Conservation (phyloP, 1,140 invertebrate genomes). For the Tigriopus japonicus region DNA sequence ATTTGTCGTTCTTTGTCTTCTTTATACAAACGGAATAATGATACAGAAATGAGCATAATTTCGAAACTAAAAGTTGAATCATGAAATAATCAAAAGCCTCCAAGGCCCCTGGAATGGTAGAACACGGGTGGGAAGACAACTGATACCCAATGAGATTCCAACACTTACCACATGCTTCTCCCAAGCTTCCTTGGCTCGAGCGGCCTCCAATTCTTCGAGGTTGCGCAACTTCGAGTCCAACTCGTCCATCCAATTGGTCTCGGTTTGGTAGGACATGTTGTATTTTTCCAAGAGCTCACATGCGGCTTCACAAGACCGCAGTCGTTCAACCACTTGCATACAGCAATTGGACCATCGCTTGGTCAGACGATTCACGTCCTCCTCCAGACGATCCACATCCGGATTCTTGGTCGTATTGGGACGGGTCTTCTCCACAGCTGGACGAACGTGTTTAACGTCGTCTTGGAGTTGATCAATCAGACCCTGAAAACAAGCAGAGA, state of each 20-base stretch:
- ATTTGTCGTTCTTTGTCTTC: no score
- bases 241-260: slow-evolving; percentile 68
- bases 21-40: no score
- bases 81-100: no score
- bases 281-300: slow-evolving; percentile 68
- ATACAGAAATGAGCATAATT: no score
- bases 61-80: no score
- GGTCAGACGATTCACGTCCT: slow-evolving; percentile 69
- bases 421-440: slow-evolving; percentile 64
- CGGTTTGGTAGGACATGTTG: slow-evolving; percentile 59
- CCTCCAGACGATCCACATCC: slow-evolving; percentile 81
- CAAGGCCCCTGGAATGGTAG: no score
- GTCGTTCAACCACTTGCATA: slow-evolving; percentile 44
- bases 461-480: slow-evolving; percentile 74
- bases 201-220: slow-evolving; percentile 43
- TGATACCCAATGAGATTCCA: no score
- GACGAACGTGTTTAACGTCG: slow-evolving; percentile 63
- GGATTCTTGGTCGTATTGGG: slow-evolving; percentile 42
- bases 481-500: slow-evolving; percentile 38
- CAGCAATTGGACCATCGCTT: slow-evolving; percentile 77
- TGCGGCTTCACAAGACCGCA: slow-evolving; percentile 63
- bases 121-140: no score
- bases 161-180: slow-evolving; percentile 17
- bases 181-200: slow-evolving; percentile 36
- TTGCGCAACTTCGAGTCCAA: slow-evolving; percentile 50